Evolutionary conservation across 2,797 vertebrate genomes (phyloP).

Genomic region (Remorina albescens): DNA sequence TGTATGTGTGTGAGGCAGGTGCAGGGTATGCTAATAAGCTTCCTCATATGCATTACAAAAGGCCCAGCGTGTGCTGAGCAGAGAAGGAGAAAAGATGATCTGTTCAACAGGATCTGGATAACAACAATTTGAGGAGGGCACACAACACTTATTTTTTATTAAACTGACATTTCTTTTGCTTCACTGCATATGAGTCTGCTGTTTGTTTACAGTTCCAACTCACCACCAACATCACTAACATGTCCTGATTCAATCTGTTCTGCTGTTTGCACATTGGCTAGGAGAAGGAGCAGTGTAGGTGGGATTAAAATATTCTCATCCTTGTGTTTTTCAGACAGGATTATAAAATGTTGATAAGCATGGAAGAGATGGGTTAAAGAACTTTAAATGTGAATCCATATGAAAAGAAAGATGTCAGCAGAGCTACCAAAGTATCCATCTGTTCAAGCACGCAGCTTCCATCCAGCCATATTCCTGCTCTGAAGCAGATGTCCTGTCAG

Average conservation of each 20-base stretch:
- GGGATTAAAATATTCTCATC: background rate
- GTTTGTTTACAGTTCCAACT: too few relatives aligned
- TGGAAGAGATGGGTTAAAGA: background rate
- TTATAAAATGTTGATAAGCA: background rate
- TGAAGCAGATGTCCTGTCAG: constrained; percentile 8
- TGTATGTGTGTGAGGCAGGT: constrained; percentile 45
- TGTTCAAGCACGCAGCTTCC: background rate
- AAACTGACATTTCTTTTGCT: background rate
- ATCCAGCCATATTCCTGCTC: background rate
- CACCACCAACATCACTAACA: background rate
- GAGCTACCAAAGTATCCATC: background rate
- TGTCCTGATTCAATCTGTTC: background rate
- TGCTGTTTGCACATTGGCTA: background rate
- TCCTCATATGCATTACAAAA: constrained; percentile 71
- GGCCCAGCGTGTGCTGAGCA: constrained; percentile 2
- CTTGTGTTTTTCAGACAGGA: background rate
- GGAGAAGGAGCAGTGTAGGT: background rate
- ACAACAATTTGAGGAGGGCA: background rate
- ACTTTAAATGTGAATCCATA: background rate
- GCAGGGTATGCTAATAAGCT: constrained; percentile 52
- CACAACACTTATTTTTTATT: background rate
- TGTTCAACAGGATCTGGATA: background rate
- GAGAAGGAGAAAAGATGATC: constrained; percentile 8
- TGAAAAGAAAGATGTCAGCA: background rate
- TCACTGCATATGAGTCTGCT: too few relatives aligned